These are phyloP conservation scores for Phrynocephalus vlangalii DNA, from an alignment of 2,797 vertebrate genomes.

Conservation along the genomic window DNA sequence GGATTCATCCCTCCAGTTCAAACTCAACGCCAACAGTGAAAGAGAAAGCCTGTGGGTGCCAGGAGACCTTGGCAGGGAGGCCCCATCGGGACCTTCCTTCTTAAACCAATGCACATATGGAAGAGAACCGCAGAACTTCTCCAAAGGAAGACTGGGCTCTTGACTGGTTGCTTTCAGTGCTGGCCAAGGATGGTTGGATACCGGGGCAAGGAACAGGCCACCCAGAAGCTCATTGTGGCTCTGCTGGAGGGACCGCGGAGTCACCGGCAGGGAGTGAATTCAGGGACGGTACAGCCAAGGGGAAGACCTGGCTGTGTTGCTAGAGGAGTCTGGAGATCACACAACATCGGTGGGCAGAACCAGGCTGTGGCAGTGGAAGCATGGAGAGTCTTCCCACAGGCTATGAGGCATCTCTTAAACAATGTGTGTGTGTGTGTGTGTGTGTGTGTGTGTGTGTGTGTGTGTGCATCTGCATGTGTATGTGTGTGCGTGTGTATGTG, in stretches of 20 bases:
- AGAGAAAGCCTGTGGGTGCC: neutral
- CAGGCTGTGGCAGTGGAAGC: neutral
- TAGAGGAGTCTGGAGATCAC: neutral
- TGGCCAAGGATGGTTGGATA: neutral
- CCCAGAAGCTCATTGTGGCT: conserved; percentile 11
- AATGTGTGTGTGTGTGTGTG: neutral
- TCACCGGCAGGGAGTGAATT: neutral
- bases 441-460: neutral
- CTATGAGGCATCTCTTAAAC: too few relatives aligned
- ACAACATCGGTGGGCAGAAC: neutral
- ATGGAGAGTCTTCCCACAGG: neutral
- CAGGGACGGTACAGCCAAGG: neutral
- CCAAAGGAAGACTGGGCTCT: neutral
- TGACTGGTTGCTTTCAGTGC: neutral
- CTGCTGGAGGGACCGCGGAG: conserved; percentile 8
- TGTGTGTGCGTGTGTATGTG: neutral
- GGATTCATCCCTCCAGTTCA: conserved; percentile 5
- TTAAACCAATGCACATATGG: conserved; percentile 3
- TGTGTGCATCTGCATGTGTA: neutral
- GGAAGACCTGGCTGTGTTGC: neutral
- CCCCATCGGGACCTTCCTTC: conserved; percentile 7
- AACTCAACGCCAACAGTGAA: conserved; percentile 2
- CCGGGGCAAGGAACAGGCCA: neutral
- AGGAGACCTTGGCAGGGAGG: neutral
- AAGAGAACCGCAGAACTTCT: conserved; percentile 8